A percentile compares a stretch with the other conserved stretches of the same genome.
phyloP scores from a whole-genome alignment of 2,113 vertebrate species.

The Lepidothrix coronata region DNA sequence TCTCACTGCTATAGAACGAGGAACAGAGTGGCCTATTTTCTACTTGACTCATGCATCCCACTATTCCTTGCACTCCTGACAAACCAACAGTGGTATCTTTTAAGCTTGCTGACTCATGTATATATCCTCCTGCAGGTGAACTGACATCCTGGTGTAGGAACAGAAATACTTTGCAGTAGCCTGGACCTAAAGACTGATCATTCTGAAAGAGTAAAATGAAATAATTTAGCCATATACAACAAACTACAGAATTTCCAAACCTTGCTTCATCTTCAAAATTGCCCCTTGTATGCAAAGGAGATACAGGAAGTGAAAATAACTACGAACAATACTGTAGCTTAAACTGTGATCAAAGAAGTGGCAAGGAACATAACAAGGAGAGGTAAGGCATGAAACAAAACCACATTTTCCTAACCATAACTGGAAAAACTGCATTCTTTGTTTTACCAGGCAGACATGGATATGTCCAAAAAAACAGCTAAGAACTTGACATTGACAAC shows the following conservation, averaged over 20 bases:
- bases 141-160: neutral
- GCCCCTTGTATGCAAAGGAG: neutral
- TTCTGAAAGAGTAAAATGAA: neutral
- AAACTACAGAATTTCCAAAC: neutral
- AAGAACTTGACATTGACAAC: neutral
- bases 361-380: neutral
- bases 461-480: neutral
- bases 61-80: neutral
- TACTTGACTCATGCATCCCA: neutral
- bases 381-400: neutral
- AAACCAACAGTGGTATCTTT: neutral
- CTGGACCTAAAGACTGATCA: neutral
- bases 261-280: neutral
- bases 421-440: neutral
- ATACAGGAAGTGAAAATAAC: neutral
- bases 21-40: slow-evolving; percentile 26
- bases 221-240: neutral
- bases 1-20: neutral
- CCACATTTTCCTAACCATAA: neutral
- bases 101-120: neutral
- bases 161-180: neutral
- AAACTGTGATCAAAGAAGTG: neutral
- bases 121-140: neutral
- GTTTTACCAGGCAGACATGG: neutral
- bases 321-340: rapidly evolving